Evolutionary conservation across 2,797 vertebrate species (phyloP), one percentile per base, ranked within the genome.

Genomic region (Halcyon leucocephala): DNA sequence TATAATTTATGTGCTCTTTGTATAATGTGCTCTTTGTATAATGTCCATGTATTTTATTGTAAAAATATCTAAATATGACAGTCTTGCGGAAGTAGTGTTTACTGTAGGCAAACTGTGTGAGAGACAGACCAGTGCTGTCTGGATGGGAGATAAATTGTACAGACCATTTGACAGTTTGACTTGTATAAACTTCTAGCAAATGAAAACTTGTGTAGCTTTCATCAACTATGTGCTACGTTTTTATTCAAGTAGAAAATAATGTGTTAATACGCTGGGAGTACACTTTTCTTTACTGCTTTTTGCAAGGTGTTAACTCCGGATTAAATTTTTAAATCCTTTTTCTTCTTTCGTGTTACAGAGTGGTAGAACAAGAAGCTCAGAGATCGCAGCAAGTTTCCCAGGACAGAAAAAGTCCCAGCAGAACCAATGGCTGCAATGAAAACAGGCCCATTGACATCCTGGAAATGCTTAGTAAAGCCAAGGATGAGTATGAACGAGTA

Each of bases 391-490:
- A 98, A 85, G 91, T 94, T 48, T 98, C 98, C 16, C 98, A 98
- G 31, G 98, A 98, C 78, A 98, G 98, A 93, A 97, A 96, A 69
- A 98, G 98, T 67, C 97, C 98, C 18, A 98, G 89, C 90, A 98
- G 97, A 90, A 97, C 98, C 80, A 99, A 99, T 33, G 99, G 99
- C 49, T 98, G 98, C 26, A 94, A 95, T 82, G 98, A 98, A 83
- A 98, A 98, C 22, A 98, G 98, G 62, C 97, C 98, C 55, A 99
- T 99, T 41, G 99, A 99, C 97, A 99, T 99, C 97, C 96, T 99
- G 95, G 99, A 99, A 96, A 99, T 99, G 96, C 99, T 99, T 49
- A 99, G 99, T 97, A 99, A 99, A 98, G 99, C 99, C 90, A 99
- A 99, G 97, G 99, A 99, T 96, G 99, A 99, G 86, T 99, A 99